phyloP scores from a whole-genome alignment of 1,140 invertebrate species.

The Branchinecta lindahli region DNA sequence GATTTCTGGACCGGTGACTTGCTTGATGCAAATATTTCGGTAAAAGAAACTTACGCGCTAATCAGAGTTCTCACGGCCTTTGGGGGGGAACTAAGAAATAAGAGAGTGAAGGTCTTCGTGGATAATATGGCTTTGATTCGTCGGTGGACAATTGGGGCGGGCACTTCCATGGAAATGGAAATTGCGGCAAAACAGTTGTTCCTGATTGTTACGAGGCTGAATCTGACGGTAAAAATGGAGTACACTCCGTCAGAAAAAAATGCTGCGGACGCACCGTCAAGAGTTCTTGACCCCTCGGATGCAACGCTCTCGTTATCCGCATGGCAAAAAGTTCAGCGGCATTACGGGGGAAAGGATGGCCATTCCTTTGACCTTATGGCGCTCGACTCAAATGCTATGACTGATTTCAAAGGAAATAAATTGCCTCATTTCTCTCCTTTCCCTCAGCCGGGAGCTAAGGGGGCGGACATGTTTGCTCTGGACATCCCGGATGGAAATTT shows the following conservation, averaged over 20 bases:
- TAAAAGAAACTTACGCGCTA: background rate
- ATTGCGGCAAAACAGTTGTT: background rate
- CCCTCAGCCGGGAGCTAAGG: background rate
- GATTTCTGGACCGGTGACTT: background rate
- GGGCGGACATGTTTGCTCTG: background rate
- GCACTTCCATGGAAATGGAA: background rate
- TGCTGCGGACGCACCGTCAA: background rate
- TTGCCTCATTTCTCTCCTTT: background rate
- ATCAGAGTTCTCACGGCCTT: background rate
- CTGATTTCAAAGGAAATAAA: background rate
- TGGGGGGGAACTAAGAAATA: background rate
- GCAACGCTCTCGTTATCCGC: background rate
- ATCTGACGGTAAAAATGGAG: background rate
- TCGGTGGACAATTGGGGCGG: background rate
- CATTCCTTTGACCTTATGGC: conserved; percentile 5
- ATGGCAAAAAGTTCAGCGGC: background rate
- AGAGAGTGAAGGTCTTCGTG: background rate
- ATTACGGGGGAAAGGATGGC: background rate
- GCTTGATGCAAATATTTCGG: background rate
- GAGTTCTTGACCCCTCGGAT: background rate
- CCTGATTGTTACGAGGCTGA: background rate
- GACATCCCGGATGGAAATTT: background rate
- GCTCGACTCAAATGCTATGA: conserved; percentile 4
- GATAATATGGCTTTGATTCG: background rate
- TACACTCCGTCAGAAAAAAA: background rate